Evolutionary conservation across 2,888 invertebrate genomes (phyloP).

Genomic region (Eudemis profundana): DNA sequence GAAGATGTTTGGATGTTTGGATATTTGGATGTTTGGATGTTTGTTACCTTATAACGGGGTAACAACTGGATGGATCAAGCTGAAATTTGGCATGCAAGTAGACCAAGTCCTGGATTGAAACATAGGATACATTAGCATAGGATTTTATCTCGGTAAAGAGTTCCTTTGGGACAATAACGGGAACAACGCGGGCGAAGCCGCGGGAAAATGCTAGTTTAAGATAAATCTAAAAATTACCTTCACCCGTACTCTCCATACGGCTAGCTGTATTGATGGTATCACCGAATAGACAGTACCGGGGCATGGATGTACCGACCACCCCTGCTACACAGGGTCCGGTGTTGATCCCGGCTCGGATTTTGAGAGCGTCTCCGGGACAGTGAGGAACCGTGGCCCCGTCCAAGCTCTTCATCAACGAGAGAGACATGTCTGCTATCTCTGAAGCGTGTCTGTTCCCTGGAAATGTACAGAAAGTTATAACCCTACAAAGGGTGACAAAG

Average conservation of each 20-base stretch:
- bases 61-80: too few species aligned
- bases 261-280: constrained; percentile 88
- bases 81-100: too few species aligned
- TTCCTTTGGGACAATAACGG: too few species aligned
- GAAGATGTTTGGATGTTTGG: too few species aligned
- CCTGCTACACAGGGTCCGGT: constrained; percentile 88
- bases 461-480: constrained; percentile 16
- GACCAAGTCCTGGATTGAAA: too few species aligned
- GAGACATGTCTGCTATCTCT: constrained; percentile 87
- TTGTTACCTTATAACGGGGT: too few species aligned
- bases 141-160: too few species aligned
- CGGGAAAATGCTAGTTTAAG: constrained; percentile 8
- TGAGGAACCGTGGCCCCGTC: constrained; percentile 84
- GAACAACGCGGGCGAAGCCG: too few species aligned
- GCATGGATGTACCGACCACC: constrained; percentile 87
- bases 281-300: constrained; percentile 86
- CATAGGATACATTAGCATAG: too few species aligned
- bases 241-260: constrained; percentile 87
- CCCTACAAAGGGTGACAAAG: background rate
- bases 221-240: constrained; percentile 59
- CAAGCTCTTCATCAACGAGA: constrained; percentile 82
- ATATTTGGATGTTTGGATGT: too few species aligned
- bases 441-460: constrained; percentile 84
- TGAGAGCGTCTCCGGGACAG: constrained; percentile 74
- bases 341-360: constrained; percentile 86